Evolutionary conservation across 1,140 invertebrate genomes (phyloP).

Genomic region (Pollicipes pollicipes): DNA sequence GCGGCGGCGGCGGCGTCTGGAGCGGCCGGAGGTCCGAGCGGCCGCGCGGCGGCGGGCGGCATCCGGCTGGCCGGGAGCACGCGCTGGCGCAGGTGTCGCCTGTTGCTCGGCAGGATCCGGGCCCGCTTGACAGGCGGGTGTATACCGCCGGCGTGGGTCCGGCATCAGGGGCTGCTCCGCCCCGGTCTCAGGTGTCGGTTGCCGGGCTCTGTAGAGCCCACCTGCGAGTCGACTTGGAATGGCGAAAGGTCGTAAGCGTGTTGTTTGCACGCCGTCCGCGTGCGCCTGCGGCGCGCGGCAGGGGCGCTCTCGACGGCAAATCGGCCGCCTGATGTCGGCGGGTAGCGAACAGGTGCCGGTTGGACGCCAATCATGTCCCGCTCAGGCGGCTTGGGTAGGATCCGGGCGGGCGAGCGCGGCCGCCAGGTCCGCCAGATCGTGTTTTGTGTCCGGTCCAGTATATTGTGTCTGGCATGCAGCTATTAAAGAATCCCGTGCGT

Average conservation of each 20-base stretch:
- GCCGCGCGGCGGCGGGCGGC: no score
- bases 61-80: no score
- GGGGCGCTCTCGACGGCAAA: neutral
- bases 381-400: neutral
- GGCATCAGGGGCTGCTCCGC: neutral
- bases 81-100: neutral
- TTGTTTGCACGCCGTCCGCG: neutral
- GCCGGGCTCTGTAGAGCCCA: neutral
- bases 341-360: neutral
- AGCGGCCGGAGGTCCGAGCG: no score
- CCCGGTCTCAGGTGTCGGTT: neutral
- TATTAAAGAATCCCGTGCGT: no score
- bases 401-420: neutral
- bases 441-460: no score
- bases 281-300: neutral
- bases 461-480: no score
- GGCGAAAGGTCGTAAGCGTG: neutral
- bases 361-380: neutral
- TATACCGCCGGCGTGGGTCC: neutral
- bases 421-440: neutral
- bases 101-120: neutral
- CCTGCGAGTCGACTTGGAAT: neutral
- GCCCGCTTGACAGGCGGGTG: neutral
- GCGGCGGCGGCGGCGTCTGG: no score
- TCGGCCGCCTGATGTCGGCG: neutral